Evolutionary conservation across 2,113 vertebrate genomes (phyloP), one percentile per base, ranked within the genome.

Genomic region (Hoplias malabaricus): DNA sequence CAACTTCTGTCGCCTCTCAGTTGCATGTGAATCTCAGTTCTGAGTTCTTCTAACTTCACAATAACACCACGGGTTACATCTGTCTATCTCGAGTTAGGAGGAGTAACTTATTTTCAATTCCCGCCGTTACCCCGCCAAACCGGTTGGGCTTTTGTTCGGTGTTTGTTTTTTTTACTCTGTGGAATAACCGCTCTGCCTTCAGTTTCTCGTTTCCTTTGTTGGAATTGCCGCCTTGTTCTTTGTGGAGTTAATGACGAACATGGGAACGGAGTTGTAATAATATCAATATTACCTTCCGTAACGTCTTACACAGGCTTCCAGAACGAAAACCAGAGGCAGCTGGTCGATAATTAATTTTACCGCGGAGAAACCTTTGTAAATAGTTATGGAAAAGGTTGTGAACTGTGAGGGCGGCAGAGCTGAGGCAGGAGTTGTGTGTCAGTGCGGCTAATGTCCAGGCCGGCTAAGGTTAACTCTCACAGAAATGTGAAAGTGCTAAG

Each of bases 181-280:
- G 59, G 34, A 38, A 61, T 46, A 79, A 79, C 36, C 77, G 40
- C 66, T 73, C 31, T 21, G 65, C 65, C 56, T 31, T 70, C 7
- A 66, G 70, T 69, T 79, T 83, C 73, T 75, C 75, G 71, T 80
- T 84, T 84, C 82, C 82, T 84, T 84, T 84, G 82, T 84, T 84
- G 82, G 76, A 78, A 68, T 78, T 75, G 65, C 82, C 82, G 78
- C 82, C 79, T 75, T 66, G 57, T 66, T 29, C 61, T 65, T n/a
- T 70, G 19, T 29, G 67, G 50, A 72, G 38, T 48, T n/a, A 56
- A 66, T 61, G 66, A 67, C 67, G 59, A 33, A 56, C 56, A 31
- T 56, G 48, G 4, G 57, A 14, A 27, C 31, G 36, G 7, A 21
- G 56, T 27, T 38, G 71, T 31, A 7, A 3, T 27, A 19, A 33